These are phyloP conservation scores for Silurus aristotelis DNA, from an alignment of 2,797 vertebrate species.

Conservation along the genomic window DNA sequence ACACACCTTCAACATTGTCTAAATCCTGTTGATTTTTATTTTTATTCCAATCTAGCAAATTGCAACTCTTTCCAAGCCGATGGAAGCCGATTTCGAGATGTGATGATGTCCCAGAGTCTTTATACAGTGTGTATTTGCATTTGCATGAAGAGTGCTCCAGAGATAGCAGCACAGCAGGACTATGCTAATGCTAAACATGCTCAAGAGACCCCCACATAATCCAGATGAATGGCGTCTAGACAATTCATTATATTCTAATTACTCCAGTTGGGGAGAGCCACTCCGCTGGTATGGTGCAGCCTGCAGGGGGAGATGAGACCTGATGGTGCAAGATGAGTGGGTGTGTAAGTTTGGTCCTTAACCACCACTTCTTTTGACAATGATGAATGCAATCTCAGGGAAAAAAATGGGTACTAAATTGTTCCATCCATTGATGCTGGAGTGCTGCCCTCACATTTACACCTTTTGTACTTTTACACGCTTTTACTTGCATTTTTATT, in stretches of 20 bases:
- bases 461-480: neutral
- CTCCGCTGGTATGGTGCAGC: conserved; percentile 18
- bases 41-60: neutral
- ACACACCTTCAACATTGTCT: neutral
- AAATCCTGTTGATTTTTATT: neutral
- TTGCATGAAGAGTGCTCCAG: conserved; percentile 1
- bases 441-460: neutral
- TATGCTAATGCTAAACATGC: conserved; percentile 50
- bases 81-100: neutral
- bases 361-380: neutral
- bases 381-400: neutral
- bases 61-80: neutral
- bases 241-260: conserved; percentile 76
- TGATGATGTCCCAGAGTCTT: conserved; percentile 11
- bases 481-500: neutral
- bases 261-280: conserved; percentile 38
- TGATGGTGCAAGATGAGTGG: conserved; percentile 5
- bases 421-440: neutral
- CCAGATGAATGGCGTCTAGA: conserved; percentile 75
- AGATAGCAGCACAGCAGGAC: conserved; percentile 37
- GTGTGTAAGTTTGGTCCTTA: neutral
- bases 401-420: neutral
- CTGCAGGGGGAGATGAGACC: conserved; percentile 35
- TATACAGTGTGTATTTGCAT: conserved; percentile 10
- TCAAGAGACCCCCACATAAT: conserved; percentile 66